Conservation (phyloP, 2,113 vertebrate genomes). For the Condylura cristata region DNA sequence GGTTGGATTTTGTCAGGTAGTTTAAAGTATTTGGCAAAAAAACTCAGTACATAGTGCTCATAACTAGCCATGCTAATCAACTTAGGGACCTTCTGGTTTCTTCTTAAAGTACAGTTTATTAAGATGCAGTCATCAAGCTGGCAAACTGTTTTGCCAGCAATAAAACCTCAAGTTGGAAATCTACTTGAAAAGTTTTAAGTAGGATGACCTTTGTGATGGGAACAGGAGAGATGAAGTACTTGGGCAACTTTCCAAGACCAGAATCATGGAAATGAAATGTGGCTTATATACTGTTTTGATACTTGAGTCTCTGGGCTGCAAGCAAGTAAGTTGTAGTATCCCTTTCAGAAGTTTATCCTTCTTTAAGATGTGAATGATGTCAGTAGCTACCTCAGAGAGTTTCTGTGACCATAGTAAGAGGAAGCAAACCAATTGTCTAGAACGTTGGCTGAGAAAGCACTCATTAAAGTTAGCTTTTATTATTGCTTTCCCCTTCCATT, state of each 20-base stretch:
- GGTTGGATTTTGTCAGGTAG: not conserved
- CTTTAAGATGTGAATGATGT: not conserved
- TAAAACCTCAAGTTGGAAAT: not conserved
- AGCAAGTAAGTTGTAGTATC: not conserved
- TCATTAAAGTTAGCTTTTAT: not conserved
- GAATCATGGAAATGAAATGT: not conserved
- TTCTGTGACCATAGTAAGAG: not conserved
- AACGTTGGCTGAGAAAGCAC: not conserved
- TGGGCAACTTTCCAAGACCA: not conserved
- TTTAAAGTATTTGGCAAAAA: not conserved
- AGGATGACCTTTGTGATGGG: not conserved
- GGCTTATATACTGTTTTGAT: not conserved
- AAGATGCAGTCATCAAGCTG: not conserved
- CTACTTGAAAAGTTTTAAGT: not conserved
- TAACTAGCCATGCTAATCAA: not conserved
- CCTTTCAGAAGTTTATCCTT: not conserved
- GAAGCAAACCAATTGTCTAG: not conserved
- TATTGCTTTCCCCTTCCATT: not conserved
- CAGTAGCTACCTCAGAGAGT: not conserved
- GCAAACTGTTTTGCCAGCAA: not conserved
- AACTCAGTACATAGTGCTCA: not conserved
- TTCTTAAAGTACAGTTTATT: slow-evolving; percentile 4
- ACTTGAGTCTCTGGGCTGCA: not conserved
- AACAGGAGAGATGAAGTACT: not conserved
- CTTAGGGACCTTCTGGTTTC: not conserved